Percentiles rank a stretch among this genome's conserved stretches.
These are phyloP conservation scores for Trididemnum clinides DNA, from an alignment of 23 tunicate species.

Conservation along the genomic window DNA sequence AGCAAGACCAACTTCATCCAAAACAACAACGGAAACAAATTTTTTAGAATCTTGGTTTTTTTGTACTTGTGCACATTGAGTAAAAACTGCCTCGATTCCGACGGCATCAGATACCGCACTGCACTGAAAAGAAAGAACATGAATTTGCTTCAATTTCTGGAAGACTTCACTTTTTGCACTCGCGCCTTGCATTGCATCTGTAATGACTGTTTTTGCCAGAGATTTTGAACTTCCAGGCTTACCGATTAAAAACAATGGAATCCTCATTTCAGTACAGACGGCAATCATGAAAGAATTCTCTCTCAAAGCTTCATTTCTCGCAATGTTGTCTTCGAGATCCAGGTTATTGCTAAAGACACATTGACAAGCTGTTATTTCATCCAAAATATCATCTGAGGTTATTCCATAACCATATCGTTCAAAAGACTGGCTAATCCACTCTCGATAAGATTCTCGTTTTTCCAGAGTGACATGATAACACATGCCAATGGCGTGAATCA, in stretches of 20 bases:
- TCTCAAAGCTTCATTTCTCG: constrained; percentile 55
- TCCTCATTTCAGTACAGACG: constrained; percentile 61
- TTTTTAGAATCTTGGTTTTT: constrained; percentile 32
- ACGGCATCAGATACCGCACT: constrained; percentile 77
- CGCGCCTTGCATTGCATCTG: constrained; percentile 63
- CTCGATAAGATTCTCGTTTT: constrained; percentile 43
- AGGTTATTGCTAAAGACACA: constrained; percentile 29
- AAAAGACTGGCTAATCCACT: constrained; percentile 1
- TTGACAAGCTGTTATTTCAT: constrained; percentile 56
- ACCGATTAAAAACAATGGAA: constrained; percentile 65
- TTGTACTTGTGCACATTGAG: constrained; percentile 60
- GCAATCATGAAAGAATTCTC: constrained; percentile 70
- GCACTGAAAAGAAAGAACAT: constrained; percentile 63
- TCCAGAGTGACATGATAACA: constrained; percentile 75
- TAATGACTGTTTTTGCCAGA: constrained; percentile 57
- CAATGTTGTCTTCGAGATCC: constrained; percentile 42
- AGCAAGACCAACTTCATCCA: constrained; percentile 78
- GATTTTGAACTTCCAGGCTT: constrained; percentile 77
- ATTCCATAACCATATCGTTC: neutral
- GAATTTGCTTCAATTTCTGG: constrained; percentile 51
- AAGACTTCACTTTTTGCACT: constrained; percentile 38
- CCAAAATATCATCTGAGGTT: neutral
- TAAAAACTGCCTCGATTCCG: constrained; percentile 64
- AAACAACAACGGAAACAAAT: constrained; percentile 62
- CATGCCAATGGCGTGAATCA: constrained; percentile 65